Percentiles rank a stretch among this genome's conserved stretches.
Evolutionary conservation across 1,140 invertebrate genomes (phyloP).

Genomic region (Ctenoplectra terminalis): DNA sequence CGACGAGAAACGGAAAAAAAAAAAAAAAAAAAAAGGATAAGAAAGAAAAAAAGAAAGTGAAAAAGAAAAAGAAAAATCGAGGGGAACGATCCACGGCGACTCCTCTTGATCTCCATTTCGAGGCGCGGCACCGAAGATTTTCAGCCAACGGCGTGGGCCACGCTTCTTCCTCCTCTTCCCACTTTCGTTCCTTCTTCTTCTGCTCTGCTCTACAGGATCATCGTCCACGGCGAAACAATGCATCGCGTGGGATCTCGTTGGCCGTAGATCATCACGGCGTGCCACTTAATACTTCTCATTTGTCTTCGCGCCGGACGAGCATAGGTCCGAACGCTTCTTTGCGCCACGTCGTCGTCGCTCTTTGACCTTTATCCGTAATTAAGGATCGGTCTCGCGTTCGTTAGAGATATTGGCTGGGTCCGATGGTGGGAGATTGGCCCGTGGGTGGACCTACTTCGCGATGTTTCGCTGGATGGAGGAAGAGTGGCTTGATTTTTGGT

Average conservation of each 20-base stretch:
- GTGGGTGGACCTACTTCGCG: background rate
- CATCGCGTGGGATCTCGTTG: slow-evolving; percentile 33
- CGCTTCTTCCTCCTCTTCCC: background rate
- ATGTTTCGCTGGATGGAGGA: no score
- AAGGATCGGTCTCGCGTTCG: slow-evolving; percentile 15
- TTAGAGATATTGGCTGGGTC: slow-evolving; percentile 28
- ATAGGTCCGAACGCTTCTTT: background rate
- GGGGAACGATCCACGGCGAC: slow-evolving; percentile 49
- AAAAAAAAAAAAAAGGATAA: no score
- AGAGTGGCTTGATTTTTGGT: no score
- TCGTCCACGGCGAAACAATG: slow-evolving; percentile 48
- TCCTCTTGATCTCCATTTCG: slow-evolving; percentile 57
- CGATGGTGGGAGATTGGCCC: no score
- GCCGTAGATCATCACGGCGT: slow-evolving; percentile 34
- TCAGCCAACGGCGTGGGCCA: slow-evolving; percentile 4
- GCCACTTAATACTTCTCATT: slow-evolving; percentile 42
- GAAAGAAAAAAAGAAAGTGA: no score
- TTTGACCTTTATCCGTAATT: slow-evolving; percentile 19
- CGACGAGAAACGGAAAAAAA: background rate
- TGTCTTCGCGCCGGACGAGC: slow-evolving; percentile 22
- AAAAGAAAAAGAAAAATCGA: no score
- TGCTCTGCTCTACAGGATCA: background rate
- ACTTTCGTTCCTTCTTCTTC: background rate
- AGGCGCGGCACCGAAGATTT: slow-evolving; percentile 49
- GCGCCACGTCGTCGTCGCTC: background rate